These are phyloP conservation scores for Myathropa florea DNA, from an alignment of 2,888 invertebrate genomes.

Conservation along the genomic window DNA sequence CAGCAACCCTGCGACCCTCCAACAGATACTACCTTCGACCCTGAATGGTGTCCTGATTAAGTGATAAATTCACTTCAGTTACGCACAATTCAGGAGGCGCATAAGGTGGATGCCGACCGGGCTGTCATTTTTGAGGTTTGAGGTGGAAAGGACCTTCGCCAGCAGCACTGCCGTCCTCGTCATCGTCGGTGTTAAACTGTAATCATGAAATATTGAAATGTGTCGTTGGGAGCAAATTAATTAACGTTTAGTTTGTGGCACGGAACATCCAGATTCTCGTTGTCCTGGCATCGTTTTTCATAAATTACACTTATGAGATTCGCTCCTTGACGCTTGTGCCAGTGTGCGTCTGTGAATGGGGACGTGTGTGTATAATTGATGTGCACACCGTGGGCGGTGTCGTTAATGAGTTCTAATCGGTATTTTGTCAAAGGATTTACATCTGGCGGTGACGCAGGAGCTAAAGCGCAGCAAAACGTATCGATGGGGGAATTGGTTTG, in stretches of 20 bases:
- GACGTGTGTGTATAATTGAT: slow-evolving; percentile 17
- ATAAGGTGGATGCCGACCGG: too few species aligned
- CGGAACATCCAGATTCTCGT: neutral
- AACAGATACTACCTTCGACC: neutral
- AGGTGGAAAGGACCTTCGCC: neutral
- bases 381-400: slow-evolving; percentile 18
- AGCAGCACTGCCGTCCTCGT: neutral
- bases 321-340: neutral
- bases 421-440: slow-evolving; percentile 39
- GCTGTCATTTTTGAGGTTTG: slow-evolving; percentile 24
- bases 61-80: slow-evolving; percentile 31
- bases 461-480: neutral
- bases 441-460: neutral
- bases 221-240: slow-evolving; percentile 41
- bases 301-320: slow-evolving; percentile 45
- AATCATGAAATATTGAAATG: slow-evolving; percentile 51
- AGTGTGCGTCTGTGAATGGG: neutral
- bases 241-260: slow-evolving; percentile 35
- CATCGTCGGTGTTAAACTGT: slow-evolving; percentile 19
- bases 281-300: slow-evolving; percentile 42
- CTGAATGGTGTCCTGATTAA: slow-evolving; percentile 25
- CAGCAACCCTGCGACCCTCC: neutral
- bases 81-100: slow-evolving; percentile 3
- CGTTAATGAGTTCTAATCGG: slow-evolving; percentile 39
- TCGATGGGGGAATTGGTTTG: slow-evolving; percentile 21